These are phyloP conservation scores for Micrasema longulum DNA, from an alignment of 1,140 invertebrate genomes.

Conservation along the genomic window DNA sequence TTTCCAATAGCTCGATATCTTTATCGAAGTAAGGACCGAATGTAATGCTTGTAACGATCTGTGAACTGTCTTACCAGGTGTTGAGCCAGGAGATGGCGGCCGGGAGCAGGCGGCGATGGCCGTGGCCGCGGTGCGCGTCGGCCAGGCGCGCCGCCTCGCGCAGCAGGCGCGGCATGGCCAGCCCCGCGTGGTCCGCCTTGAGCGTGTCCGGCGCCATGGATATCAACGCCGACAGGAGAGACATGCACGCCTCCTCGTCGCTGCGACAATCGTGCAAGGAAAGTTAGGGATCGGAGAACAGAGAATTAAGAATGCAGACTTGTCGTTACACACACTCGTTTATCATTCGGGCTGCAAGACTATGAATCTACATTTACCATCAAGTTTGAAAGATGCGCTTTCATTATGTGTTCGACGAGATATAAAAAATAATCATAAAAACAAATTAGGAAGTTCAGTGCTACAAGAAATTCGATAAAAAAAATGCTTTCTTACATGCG, in stretches of 20 bases:
- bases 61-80: slow-evolving; percentile 72
- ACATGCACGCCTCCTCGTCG: slow-evolving; percentile 77
- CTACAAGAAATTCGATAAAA: no score
- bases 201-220: slow-evolving; percentile 80
- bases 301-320: no score
- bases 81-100: slow-evolving; percentile 85
- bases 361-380: no score
- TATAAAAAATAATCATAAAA: no score
- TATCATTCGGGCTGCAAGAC: no score
- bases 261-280: slow-evolving; percentile 56
- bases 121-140: slow-evolving; percentile 80
- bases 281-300: no score
- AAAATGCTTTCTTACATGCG: no score
- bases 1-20: no score
- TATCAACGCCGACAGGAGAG: slow-evolving; percentile 81
- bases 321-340: no score
- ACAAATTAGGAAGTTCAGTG: no score
- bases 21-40: no score
- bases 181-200: slow-evolving; percentile 73
- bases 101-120: slow-evolving; percentile 84
- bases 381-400: not conserved
- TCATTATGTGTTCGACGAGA: not conserved
- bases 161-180: slow-evolving; percentile 86
- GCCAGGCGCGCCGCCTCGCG: slow-evolving; percentile 86
- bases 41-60: no score